Evolutionary conservation across 1,140 invertebrate genomes (phyloP).

Genomic region (Eurosta solidaginis): DNA sequence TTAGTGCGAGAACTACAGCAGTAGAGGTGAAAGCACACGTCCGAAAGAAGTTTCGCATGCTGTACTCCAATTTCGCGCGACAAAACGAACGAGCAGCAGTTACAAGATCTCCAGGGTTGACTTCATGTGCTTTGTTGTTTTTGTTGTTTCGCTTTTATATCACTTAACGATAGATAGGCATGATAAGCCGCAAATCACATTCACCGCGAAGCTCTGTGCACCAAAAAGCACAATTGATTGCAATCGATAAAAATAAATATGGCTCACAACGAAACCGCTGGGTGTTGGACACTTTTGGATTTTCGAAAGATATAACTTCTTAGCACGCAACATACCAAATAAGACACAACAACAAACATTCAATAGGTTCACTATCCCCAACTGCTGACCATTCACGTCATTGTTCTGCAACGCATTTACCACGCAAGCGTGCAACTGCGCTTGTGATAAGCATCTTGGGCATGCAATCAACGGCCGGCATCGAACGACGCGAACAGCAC

Average conservation of each 20-base stretch:
- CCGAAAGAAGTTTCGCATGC: background rate
- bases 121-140: background rate
- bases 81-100: background rate
- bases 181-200: slow-evolving; percentile 11
- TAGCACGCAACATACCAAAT: background rate
- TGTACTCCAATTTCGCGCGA: slow-evolving; percentile 17
- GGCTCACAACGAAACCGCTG: background rate
- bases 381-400: background rate
- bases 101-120: background rate
- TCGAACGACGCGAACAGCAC: background rate
- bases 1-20: background rate
- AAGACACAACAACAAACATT: background rate
- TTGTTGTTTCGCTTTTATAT: background rate
- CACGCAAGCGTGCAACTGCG: background rate
- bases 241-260: background rate
- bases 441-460: slow-evolving; percentile 4
- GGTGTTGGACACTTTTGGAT: background rate
- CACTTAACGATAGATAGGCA: background rate
- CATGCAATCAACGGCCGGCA: background rate
- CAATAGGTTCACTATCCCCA: background rate
- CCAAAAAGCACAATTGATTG: slow-evolving; percentile 2
- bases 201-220: background rate
- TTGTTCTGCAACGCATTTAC: background rate
- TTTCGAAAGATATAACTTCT: background rate
- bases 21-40: background rate